phyloP scores from a whole-genome alignment of 1,140 invertebrate species.

The Neodiprion fabricii region DNA sequence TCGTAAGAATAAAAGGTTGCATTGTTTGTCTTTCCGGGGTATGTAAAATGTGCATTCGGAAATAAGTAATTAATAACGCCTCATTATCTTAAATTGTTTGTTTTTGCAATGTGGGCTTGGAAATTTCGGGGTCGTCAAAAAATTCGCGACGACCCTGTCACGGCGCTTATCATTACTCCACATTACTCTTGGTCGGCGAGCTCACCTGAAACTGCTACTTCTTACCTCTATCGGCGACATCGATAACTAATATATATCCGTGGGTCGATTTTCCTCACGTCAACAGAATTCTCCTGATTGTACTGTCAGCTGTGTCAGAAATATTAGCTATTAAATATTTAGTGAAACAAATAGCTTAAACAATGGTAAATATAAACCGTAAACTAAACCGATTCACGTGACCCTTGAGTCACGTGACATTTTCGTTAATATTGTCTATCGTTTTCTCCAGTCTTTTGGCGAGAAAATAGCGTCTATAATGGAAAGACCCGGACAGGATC shows the following conservation, averaged over 20 bases:
- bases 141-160: too few species aligned
- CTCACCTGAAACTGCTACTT: background rate
- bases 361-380: background rate
- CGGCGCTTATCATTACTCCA: too few species aligned
- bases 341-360: background rate
- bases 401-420: background rate
- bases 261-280: conserved; percentile 39
- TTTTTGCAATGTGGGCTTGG: too few species aligned
- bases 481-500: conserved; percentile 78
- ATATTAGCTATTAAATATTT: background rate
- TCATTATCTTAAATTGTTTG: too few species aligned
- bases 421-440: conserved; percentile 19
- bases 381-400: background rate
- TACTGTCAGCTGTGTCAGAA: conserved; percentile 35
- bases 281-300: conserved; percentile 24
- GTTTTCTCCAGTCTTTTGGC: conserved; percentile 72
- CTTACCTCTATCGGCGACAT: background rate
- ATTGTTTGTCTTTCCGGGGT: too few species aligned
- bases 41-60: too few species aligned
- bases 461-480: conserved; percentile 79
- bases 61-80: too few species aligned
- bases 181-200: too few species aligned
- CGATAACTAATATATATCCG: background rate
- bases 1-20: too few species aligned
- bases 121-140: too few species aligned